Conservation (phyloP, 2,797 vertebrate genomes). For the Phataginus tetradactyla region DNA sequence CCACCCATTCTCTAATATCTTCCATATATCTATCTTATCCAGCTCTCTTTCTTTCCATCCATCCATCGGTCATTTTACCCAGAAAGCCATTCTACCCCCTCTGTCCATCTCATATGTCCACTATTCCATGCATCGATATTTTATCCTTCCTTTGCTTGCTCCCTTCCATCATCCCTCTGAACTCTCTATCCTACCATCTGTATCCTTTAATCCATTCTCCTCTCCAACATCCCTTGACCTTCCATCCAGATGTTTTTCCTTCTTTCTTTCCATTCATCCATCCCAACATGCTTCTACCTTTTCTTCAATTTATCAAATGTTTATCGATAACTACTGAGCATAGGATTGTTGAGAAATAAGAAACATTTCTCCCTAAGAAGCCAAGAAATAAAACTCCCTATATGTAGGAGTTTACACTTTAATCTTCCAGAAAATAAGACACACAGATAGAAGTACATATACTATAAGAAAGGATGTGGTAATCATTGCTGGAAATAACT, state of each 20-base stretch:
- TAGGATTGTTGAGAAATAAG: background rate
- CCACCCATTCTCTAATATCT: background rate
- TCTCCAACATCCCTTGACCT: background rate
- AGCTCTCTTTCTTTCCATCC: background rate
- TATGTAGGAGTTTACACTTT: slow-evolving; percentile 8
- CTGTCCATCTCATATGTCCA: background rate
- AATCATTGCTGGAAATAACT: background rate
- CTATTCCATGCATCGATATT: background rate
- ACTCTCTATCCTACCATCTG: background rate
- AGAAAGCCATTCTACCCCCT: background rate
- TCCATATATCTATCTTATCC: background rate
- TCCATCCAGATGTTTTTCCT: background rate
- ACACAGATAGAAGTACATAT: slow-evolving; percentile 1
- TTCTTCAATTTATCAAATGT: slow-evolving; percentile 17
- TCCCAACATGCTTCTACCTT: background rate
- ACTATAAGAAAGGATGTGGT: background rate
- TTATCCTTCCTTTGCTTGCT: background rate
- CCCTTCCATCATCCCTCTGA: background rate
- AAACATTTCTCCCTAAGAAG: background rate
- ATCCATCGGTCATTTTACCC: background rate
- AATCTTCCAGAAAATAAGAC: slow-evolving; percentile 15
- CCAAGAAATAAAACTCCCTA: background rate
- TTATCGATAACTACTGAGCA: slow-evolving; percentile 13
- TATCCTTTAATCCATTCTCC: background rate
- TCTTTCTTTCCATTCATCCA: background rate